Percentiles rank a stretch among this genome's conserved stretches.
Evolutionary conservation across 1,140 invertebrate species (phyloP).

Genomic region (fruit fly (Drosophila melanogaster)): Release_6_plus_ISO1_MT NT_033777.3:16514501-16515000

Average conservation of each 20-base stretch:
- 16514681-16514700: conserved; percentile 49
- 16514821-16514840: conserved; percentile 49
- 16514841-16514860: conserved; percentile 55
- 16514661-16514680: conserved; percentile 16
- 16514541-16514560: conserved; percentile 35
- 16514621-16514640: conserved; percentile 13
- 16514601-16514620: conserved; percentile 30
- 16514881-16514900: conserved; percentile 65
- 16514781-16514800: background rate
- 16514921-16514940: conserved; percentile 68
- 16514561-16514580: conserved; percentile 66
- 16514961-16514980: conserved; percentile 4
- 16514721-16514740: conserved; percentile 80
- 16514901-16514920: conserved; percentile 82
- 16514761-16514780: conserved; percentile 75
- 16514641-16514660: conserved; percentile 69
- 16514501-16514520: conserved; percentile 19
- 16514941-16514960: conserved; percentile 19
- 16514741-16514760: conserved; percentile 84
- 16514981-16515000: conserved; percentile 37
- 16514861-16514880: conserved; percentile 22
- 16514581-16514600: conserved; percentile 60
- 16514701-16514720: conserved; percentile 83
- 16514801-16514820: background rate
- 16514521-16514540: conserved; percentile 51